Conservation (phyloP, 2,797 vertebrate genomes). For the Cyprinodon diabolis region DNA sequence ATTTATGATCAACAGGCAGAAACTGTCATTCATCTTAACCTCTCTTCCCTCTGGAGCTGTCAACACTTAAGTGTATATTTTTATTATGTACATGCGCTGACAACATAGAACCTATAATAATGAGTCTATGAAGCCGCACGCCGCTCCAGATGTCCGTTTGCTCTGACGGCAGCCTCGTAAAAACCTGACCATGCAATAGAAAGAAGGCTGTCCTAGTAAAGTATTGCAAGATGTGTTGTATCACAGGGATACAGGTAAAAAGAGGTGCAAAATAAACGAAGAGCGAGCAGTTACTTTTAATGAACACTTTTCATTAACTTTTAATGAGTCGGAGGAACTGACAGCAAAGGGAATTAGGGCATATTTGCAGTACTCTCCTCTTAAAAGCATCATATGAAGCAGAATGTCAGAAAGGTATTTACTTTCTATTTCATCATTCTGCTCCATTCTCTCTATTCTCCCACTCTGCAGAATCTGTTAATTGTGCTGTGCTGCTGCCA, state of each 20-base stretch:
- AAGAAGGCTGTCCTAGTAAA: slow-evolving; percentile 42
- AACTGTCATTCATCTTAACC: slow-evolving; percentile 24
- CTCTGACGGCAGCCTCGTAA: slow-evolving; percentile 52
- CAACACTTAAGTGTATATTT: slow-evolving; percentile 57
- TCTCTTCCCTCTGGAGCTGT: slow-evolving; percentile 35
- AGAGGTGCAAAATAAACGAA: slow-evolving; percentile 6
- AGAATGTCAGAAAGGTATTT: background rate
- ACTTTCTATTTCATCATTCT: no score
- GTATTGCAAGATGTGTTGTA: slow-evolving; percentile 49
- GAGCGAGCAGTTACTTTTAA: background rate
- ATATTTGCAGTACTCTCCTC: background rate
- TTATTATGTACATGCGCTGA: slow-evolving; percentile 66
- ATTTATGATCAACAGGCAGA: slow-evolving; percentile 20
- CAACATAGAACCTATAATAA: slow-evolving; percentile 62
- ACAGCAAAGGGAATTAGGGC: background rate
- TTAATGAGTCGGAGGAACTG: background rate
- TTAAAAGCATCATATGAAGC: background rate
- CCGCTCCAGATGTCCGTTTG: slow-evolving; percentile 70
- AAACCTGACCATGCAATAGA: slow-evolving; percentile 58
- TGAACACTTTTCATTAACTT: background rate
- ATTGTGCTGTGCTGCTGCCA: no score
- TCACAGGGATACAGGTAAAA: slow-evolving; percentile 19
- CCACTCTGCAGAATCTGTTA: no score
- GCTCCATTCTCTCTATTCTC: no score
- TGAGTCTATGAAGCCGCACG: slow-evolving; percentile 64